Evolutionary conservation across 2,888 invertebrate genomes (phyloP), one percentile per base, ranked within the genome.

Genomic region (Odontocerum albicorne): DNA sequence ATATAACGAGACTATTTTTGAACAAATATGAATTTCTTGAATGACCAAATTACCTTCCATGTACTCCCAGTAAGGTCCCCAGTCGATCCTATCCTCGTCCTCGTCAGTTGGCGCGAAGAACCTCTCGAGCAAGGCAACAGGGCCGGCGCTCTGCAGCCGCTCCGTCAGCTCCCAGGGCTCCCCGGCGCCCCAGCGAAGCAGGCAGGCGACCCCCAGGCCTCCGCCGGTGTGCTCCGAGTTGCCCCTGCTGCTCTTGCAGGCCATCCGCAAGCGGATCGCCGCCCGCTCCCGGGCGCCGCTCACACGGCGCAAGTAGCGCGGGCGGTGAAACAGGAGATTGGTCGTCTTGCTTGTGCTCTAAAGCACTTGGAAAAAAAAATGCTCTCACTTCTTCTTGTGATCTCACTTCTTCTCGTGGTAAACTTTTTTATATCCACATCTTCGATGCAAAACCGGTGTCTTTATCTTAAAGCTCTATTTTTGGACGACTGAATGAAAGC

Each of bases 91-190:
- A 35, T 49, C 65, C 17, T 65, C 64, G n/a, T 67, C 62, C 38
- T 72, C 70, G 31, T 71, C 71, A 35, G 68, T 68, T 53, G 79
- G 71, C 51, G 84, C 84, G 65, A 87, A 80, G 42, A 87, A 76
- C 66, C 84, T 84, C 71, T 87, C 87, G 67, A 87, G 77, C 65
- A 87, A 83, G 65, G 81, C 81, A 60, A 81, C 79, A 64, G 68
- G 67, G 49, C 64, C 59, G 64, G 66, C 15, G 64, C 70, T 65
- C 70, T 77, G 70, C 67, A 74, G 64, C 27, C 77, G 71, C 65
- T 80, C 75, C 65, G 84, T 74, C 65, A 84, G 75, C 66, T 81
- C 79, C 68, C 82, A 76, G 53, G 82, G 69, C 66, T 84, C 81
- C 20, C 82, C 80, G 64, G 83, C 75, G 53, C 85, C 75, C 85